phyloP scores from a whole-genome alignment of 2,797 vertebrate genomes.

The Threskiornis aethiopicus region DNA sequence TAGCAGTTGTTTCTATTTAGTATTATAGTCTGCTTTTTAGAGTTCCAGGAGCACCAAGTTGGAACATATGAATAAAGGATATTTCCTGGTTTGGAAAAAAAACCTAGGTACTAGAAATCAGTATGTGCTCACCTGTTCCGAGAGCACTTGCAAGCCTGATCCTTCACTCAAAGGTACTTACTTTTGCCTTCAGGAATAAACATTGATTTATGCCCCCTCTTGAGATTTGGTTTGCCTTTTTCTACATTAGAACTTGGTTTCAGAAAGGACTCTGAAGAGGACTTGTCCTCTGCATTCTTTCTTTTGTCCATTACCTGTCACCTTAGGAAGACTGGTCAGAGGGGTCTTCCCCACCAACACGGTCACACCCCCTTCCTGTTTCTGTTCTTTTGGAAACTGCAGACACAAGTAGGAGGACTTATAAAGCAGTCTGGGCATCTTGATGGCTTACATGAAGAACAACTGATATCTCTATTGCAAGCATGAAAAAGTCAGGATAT shows the following conservation, averaged over 20 bases:
- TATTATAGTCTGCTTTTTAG: neutral
- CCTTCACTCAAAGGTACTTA: neutral
- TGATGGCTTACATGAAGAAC: neutral
- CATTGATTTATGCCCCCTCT: neutral
- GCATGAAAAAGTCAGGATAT: neutral
- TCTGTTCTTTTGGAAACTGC: neutral
- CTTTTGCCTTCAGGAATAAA: neutral
- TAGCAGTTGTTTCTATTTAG: neutral
- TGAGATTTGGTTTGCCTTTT: neutral
- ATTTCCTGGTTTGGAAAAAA: neutral
- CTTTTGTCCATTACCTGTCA: neutral
- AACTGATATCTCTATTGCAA: neutral
- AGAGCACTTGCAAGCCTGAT: neutral
- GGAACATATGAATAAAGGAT: neutral
- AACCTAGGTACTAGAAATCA: neutral
- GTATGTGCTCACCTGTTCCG: neutral
- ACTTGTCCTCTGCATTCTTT: neutral
- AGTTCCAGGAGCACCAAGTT: neutral
- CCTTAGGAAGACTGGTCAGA: neutral
- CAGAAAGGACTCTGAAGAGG: neutral
- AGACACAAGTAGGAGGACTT: neutral
- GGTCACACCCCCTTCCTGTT: rapidly evolving
- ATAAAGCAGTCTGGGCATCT: neutral
- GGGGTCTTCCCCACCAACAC: neutral
- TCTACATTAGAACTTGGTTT: neutral